Base-by-base conservation (phyloP, 2,888 invertebrate genomes). In the Parnassius smintheus region DNA sequence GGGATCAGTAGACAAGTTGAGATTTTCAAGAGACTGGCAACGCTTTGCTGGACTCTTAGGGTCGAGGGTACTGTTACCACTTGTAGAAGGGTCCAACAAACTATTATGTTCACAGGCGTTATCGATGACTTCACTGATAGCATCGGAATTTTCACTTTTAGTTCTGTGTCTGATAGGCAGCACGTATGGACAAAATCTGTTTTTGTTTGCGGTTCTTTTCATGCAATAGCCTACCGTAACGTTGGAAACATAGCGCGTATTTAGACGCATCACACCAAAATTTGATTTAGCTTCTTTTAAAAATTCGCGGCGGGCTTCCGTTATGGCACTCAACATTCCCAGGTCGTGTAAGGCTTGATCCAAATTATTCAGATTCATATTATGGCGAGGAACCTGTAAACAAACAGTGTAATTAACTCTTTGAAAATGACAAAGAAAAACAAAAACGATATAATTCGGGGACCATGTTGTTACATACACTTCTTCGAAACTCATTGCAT, bases 101-200 rank as follows among this genome's bases (percentile, higher is more conserved):
- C 78, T 82, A 72, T 85, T 85, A 66, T 77, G 77, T 56, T 88
- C 86, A 75, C 77, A 81, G 62, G 76, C 76, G 69, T 65, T 77
- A 41, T 92, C 88, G 72, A 69, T 79, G 69, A 78, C 74, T 66
- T 90, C 88, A 79, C 82, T 80, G 73, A 86, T 80, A 58, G 83
- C 86, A 70, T 94, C 94, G 8, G 94, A 93, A 79, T 94, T 94
- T 76, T 94, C 94, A 77, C 94, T 94, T 82, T 93, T 93, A 69
- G 93, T 93, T 79, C 93, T 86, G 74, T 93, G 93, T 69, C 94
- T 82, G 65, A 93, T 92, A 53, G 93, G 92, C 69, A 93, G 73
- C 55, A 90, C 86, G 76, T 94, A 94, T 2, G 94, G 94, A 75
- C 93, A 93, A 68, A 93, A 92, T 75, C 94, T 88, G 82, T 92